These are phyloP conservation scores for Peromyscus melanophrys DNA, from an alignment of 2,797 vertebrate species.

Conservation along the genomic window DNA sequence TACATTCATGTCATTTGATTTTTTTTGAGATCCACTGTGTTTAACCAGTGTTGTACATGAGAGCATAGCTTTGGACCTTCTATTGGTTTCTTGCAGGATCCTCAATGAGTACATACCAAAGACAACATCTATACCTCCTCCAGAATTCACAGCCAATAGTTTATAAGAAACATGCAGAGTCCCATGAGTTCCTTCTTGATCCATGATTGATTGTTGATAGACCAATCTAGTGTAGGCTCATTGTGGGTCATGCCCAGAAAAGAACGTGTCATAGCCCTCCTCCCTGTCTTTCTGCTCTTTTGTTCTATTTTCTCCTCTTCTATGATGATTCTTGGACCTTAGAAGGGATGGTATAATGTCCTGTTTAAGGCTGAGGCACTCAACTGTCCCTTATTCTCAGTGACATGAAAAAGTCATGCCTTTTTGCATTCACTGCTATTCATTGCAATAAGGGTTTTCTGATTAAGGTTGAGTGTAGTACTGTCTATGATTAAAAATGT, in stretches of 20 bases:
- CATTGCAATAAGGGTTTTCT: not conserved
- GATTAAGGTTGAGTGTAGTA: not conserved
- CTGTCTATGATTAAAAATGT: not conserved
- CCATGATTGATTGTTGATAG: no score
- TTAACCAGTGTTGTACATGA: not conserved
- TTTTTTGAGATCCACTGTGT: not conserved
- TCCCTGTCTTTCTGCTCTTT: no score
- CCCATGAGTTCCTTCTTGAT: no score
- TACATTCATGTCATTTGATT: not conserved
- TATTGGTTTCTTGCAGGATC: not conserved
- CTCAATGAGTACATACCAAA: not conserved
- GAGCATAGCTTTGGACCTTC: not conserved
- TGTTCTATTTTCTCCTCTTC: no score
- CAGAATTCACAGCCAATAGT: not conserved
- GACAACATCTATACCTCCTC: not conserved
- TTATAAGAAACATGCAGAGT: not conserved
- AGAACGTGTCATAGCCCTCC: no score
- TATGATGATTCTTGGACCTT: no score
- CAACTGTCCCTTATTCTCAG: not conserved
- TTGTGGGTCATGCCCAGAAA: no score
- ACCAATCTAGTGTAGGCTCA: no score
- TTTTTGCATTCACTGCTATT: not conserved
- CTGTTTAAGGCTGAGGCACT: not conserved
- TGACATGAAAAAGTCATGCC: not conserved
- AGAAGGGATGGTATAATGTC: no score